Evolutionary conservation across 2,888 invertebrate genomes (phyloP), one percentile per base, ranked within the genome.

Genomic region (Platycheirus rosarum): DNA sequence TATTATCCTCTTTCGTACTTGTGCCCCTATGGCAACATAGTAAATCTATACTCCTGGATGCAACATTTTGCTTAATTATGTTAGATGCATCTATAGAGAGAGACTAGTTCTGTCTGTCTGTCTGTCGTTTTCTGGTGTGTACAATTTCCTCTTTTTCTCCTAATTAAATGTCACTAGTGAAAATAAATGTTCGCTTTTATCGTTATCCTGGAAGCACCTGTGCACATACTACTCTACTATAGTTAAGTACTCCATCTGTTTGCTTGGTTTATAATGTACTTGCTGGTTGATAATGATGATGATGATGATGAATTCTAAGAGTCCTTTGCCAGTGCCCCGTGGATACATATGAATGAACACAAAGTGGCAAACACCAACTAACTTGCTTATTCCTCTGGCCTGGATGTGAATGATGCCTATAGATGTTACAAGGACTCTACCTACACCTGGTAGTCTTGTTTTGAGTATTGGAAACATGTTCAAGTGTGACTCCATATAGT

Each of bases 141-240:
- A 16, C 1, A 53, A 69, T 53, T 68, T 69, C 5, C 46, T 49
- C 37, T 35, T 51, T 66, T 68, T 55, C 77, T 82, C 49, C 77
- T 82, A 82, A 82, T 82, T 77, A 73, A 82, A 73, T 82, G 82
- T 82, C 82, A 77, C 77, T 71, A 49, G 62, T 51, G 77, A 63
- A 82, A 82, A 82, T 77, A 73, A 77, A 77, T 77, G 71, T 77
- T 68, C 77, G 55, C 82, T 71, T 77, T 68, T 55, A 82, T 71
- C 71, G 66, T 62, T 66, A 49, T 76, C 71, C 62, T 46, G 51
- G 48, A 44, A 44, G 60, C 60, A 60, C 60, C 60, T 60, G 60
- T 60, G 60, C 29, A 44, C 44, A 55, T 37, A n/a, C 53, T 18
- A 55, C 13, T n/a, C 4, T n/a, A 20, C 7, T 13, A 8, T 42